Base-by-base conservation (phyloP, 1,140 invertebrate genomes). In the Tetramorium simillimum region DNA sequence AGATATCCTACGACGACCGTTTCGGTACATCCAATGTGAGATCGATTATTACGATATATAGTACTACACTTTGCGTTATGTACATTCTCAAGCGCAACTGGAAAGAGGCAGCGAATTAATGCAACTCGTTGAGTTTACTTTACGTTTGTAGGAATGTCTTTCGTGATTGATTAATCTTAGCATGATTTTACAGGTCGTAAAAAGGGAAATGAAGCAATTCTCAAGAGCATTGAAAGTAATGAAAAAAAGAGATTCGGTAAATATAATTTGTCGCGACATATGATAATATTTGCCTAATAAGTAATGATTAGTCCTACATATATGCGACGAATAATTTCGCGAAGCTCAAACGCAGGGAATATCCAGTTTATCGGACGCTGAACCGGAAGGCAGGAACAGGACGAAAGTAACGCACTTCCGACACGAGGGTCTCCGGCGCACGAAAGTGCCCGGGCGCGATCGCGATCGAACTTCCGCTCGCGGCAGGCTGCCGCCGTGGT, bases 401-500 rank as follows among this genome's bases (percentile, higher is more conserved):
- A 60, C 43, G 85, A 62, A 69, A 56, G 81, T 73, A 87, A 76
- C 70, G 81, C 82, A 62, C 18, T 76, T 76, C 60, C 81, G 67
- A 63, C 49, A 75, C 49, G 81, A 85, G 69, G 62, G 58, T 85
- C 72, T 56, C 56, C 65, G 63, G 60, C 76, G 60, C 77, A 82
- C 65, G 69, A 67, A 75, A 63, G 37, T 49, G 56, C 37, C 67
- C 70, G 70, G 76, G 89, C 86, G 70, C 65, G 89, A 91, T 91
- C 89, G 46, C 86, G 90, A 91, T 91, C 89, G 89, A 86, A 90
- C 90, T 91, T 91, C 90, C 89, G 90, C 63, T 84, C 90, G 87
- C 85, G 87, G 89, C 90, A 91, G 89, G 62, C 84, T 88, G 90
- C 73, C 72, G 75, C 65, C 89, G 89, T 40, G 73, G 60, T 84